Percentiles rank a stretch among this genome's conserved stretches.
phyloP scores from a whole-genome alignment of 2,797 vertebrate genomes.

The Phataginus tetradactyla region DNA sequence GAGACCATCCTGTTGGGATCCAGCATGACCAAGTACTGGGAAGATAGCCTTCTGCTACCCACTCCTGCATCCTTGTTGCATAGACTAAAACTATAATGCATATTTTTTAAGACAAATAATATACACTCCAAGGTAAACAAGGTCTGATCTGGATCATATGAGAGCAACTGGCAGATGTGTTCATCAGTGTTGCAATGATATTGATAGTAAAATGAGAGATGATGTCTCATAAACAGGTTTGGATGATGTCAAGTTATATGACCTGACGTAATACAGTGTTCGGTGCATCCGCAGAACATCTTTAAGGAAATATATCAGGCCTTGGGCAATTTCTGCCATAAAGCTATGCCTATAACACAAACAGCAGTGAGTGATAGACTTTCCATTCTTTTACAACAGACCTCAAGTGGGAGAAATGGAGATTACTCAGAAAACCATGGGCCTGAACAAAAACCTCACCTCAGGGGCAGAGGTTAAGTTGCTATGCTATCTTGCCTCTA shows the following conservation, averaged over 20 bases:
- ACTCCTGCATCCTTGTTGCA: neutral
- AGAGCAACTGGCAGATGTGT: neutral
- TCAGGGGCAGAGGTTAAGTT: neutral
- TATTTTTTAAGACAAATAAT: neutral
- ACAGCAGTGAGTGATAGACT: neutral
- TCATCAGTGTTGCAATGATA: neutral
- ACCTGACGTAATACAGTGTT: neutral
- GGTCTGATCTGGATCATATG: neutral
- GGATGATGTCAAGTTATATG: neutral
- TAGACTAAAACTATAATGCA: neutral
- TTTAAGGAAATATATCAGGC: neutral
- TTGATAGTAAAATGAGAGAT: neutral
- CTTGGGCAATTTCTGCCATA: neutral
- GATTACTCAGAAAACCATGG: neutral
- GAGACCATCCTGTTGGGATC: neutral
- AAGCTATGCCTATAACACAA: neutral
- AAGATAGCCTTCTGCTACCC: neutral
- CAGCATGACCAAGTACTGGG: neutral
- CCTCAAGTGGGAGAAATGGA: neutral
- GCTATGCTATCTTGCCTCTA: neutral
- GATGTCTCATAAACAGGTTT: neutral
- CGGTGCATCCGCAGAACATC: neutral
- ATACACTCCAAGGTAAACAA: neutral
- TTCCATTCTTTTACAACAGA: neutral
- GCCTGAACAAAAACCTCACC: neutral